Evolutionary conservation across 2,888 invertebrate species (phyloP), one percentile per base, ranked within the genome.

Genomic region (Anthophora plumipes): DNA sequence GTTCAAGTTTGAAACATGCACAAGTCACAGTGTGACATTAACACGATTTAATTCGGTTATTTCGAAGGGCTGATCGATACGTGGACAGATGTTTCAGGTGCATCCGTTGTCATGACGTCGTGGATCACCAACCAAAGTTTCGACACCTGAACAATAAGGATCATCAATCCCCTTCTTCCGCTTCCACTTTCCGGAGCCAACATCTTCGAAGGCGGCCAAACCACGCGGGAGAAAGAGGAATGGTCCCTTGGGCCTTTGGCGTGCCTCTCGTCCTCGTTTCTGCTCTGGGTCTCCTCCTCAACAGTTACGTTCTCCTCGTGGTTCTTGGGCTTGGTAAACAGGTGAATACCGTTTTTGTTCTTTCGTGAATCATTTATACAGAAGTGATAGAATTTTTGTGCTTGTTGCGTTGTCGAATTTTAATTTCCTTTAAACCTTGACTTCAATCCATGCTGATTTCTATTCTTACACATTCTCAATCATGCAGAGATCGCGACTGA

Each of bases 261-360:
- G 95, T 96, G 89, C 95, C 96, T 90, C 95, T 96, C 92, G 95
- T 96, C 94, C 94, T 96, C 92, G 94, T 96, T 93, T 96, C 96
- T 91, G 94, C 96, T 87, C 93, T 96, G 88, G 97, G 97, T 88
- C 94, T 97, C 85, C 94, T 96, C 87, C 95, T 97, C 91, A 97
- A 97, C 94, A 95, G 95, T 66, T 97, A 96, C 92, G 96, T 97
- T 91, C 94, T 97, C 52, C 94, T 96, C 89, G 95, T 97, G 90
- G 96, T 97, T 77, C 94, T 97, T 67, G 91, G 92, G 64, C 94
- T 97, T 77, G 95, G 96, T 75, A 92, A 93, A 85, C 91, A 92
- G 91, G 93, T 92, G 79, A 83, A 54, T 61, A 48, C n/a, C 20
- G 5, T 37, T 12, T n/a, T 7, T 3, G 12, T 37, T n/a, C 5